Conservation (phyloP, 2,888 invertebrate species). For the Chaitophorus viminalis region DNA sequence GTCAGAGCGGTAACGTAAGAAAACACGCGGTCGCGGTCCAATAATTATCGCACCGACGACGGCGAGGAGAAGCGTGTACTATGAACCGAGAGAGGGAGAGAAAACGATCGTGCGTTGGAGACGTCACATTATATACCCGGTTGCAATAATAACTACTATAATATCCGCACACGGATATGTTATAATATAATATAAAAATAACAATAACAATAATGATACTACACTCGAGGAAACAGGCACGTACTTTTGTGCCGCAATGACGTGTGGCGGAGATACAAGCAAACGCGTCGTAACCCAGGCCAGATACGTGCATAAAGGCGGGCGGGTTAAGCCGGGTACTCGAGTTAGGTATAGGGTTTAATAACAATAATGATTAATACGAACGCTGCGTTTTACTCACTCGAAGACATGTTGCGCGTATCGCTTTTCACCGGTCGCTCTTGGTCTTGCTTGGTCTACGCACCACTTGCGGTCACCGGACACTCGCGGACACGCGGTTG, state of each 20-base stretch:
- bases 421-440: slow-evolving; percentile 37
- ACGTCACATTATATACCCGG: not conserved
- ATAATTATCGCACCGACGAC: not conserved
- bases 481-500: not conserved
- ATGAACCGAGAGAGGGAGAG: not conserved
- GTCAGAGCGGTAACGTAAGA: not conserved
- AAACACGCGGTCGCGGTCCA: slow-evolving; percentile 19
- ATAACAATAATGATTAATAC: not conserved
- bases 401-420: slow-evolving; percentile 39
- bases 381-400: slow-evolving; percentile 3
- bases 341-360: not conserved
- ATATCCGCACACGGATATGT: too few relatives aligned
- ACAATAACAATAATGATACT: not conserved
- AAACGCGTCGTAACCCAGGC: too few relatives aligned
- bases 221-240: too few relatives aligned
- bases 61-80: not conserved
- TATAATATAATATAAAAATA: too few relatives aligned
- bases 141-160: not conserved
- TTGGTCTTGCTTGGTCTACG: slow-evolving; percentile 11
- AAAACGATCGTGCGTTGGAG: not conserved
- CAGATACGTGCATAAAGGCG: too few relatives aligned
- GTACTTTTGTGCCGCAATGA: too few relatives aligned
- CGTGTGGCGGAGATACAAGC: too few relatives aligned
- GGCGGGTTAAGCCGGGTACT: too few relatives aligned
- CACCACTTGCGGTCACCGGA: slow-evolving; percentile 16